These are phyloP conservation scores for Polypterus bichir DNA, from an alignment of 2,113 vertebrate genomes.

Conservation along the genomic window DNA sequence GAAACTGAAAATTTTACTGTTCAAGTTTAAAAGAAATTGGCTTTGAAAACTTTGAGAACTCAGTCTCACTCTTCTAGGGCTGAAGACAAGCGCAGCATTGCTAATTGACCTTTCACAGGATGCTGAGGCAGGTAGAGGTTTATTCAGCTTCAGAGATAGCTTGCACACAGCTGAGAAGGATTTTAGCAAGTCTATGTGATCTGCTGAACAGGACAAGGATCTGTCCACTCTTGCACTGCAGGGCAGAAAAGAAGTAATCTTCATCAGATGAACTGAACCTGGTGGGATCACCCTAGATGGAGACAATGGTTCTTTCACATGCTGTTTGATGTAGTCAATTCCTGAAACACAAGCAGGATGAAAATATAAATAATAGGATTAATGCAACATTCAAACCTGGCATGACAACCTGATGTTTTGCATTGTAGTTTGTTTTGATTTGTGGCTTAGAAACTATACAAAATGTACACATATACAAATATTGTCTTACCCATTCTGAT, in stretches of 20 bases:
- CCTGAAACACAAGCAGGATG: conserved; percentile 15
- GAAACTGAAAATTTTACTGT: too few relatives aligned
- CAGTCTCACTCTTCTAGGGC: conserved; percentile 5
- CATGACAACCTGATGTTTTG: too few relatives aligned
- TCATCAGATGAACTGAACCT: conserved; percentile 15
- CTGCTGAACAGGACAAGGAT: conserved; percentile 14
- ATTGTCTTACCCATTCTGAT: conserved; percentile 17
- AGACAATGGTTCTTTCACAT: conserved; percentile 7
- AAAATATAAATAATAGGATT: background rate
- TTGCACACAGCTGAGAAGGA: conserved; percentile 7
- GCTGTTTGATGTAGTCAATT: conserved; percentile 12
- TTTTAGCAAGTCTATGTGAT: conserved; percentile 11
- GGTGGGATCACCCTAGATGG: conserved; percentile 7
- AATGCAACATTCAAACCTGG: too few relatives aligned
- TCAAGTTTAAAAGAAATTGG: conserved; percentile 8
- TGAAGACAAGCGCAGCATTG: conserved; percentile 6
- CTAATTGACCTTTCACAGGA: too few relatives aligned
- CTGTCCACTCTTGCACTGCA: background rate
- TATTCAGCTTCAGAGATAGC: conserved; percentile 9
- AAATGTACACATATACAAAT: too few relatives aligned
- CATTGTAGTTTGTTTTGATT: too few relatives aligned
- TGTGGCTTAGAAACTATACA: too few relatives aligned
- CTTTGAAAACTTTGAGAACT: conserved; percentile 10
- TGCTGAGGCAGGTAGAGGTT: conserved; percentile 5
- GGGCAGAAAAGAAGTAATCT: conserved; percentile 1